phyloP scores from a whole-genome alignment of 1,140 invertebrate genomes.

The Acromyrmex charruanus region DNA sequence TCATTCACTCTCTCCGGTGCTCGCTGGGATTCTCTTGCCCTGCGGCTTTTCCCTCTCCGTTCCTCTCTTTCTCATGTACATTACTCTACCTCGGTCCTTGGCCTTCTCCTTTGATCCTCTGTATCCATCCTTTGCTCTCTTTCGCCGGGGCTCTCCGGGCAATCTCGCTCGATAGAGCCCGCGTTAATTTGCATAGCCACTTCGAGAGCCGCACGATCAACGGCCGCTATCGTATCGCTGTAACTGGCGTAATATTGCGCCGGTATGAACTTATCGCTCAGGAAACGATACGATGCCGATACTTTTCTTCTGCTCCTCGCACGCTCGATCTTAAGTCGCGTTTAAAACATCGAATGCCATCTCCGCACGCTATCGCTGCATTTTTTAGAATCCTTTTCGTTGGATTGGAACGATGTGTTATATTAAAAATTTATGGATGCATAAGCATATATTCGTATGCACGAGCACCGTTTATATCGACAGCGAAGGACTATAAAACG shows the following conservation, averaged over 20 bases:
- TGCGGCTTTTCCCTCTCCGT: conserved; percentile 24
- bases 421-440: background rate
- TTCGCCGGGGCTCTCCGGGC: conserved; percentile 50
- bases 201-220: conserved; percentile 71
- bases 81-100: conserved; percentile 19
- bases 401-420: conserved; percentile 1
- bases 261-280: conserved; percentile 68
- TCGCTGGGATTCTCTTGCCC: background rate
- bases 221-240: conserved; percentile 67
- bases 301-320: conserved; percentile 48
- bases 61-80: conserved; percentile 10
- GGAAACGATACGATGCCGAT: conserved; percentile 64
- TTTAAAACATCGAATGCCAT: conserved; percentile 1
- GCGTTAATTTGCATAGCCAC: conserved; percentile 76
- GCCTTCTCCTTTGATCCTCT: conserved; percentile 10
- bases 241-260: conserved; percentile 69
- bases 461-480: background rate
- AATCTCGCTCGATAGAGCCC: conserved; percentile 74
- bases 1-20: conserved; percentile 31
- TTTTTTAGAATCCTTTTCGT: conserved; percentile 14
- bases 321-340: conserved; percentile 20
- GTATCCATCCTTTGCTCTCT: conserved; percentile 40
- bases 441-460: background rate
- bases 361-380: conserved; percentile 5
- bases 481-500: background rate